Conservation (phyloP, 2,113 vertebrate genomes). For the Balaenoptera acutorostrata region DNA sequence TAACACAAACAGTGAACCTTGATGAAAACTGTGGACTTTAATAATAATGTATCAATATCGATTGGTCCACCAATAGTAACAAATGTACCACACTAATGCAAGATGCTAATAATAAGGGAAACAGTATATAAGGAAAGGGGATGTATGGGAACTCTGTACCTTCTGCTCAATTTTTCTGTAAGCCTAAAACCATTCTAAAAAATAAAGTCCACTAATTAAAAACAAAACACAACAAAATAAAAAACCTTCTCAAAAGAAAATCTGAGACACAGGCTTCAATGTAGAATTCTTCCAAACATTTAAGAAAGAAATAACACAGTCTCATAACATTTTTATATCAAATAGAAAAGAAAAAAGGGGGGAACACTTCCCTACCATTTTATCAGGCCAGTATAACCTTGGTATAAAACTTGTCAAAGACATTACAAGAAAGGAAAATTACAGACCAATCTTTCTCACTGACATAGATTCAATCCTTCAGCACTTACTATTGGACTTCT, state of each 20-base stretch:
- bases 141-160: not conserved
- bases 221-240: not conserved
- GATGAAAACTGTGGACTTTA: not conserved
- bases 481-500: not conserved
- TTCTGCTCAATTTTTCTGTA: not conserved
- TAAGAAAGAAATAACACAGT: not conserved
- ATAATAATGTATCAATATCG: not conserved
- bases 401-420: not conserved
- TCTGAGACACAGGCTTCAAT: not conserved
- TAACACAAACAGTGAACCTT: not conserved
- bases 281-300: not conserved
- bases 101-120: not conserved
- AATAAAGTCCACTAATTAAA: not conserved
- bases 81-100: not conserved
- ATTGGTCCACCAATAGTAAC: not conserved
- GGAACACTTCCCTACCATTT: not conserved
- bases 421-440: not conserved
- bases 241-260: not conserved
- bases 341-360: constrained; percentile 5
- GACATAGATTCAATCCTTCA: not conserved
- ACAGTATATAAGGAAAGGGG: not conserved
- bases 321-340: not conserved
- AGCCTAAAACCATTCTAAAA: not conserved
- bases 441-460: not conserved
- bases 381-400: not conserved